Evolutionary conservation across 2,888 invertebrate species (phyloP), one percentile per base, ranked within the genome.

Genomic region (Platycnemis pennipes): DNA sequence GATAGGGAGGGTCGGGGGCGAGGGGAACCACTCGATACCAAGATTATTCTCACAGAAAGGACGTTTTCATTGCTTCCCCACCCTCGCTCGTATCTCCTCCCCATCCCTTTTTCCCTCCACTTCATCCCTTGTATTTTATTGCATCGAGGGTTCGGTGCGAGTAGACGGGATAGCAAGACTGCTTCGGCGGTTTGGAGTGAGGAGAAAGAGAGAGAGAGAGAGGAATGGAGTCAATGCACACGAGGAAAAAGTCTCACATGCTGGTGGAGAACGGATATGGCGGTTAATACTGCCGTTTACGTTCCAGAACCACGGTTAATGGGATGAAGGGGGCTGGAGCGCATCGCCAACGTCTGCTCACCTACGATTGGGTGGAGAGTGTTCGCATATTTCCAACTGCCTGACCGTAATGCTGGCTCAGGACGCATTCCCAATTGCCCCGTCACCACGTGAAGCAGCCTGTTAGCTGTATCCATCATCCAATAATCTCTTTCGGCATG

Each of bases 21-120:
- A 26, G 42, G 16, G 19, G 46, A 16, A n/a, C n/a, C 53, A 53
- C 37, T 89, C 22, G 22, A 56, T 53, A 89, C 56, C 37, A 26
- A 56, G 89, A 56, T 89, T 56, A 89, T 56, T 89, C 88, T 22
- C 44, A 7, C 86, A 44, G 22, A 13, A 31, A 31, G n/a, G 91
- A 91, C 63, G 45, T 69, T 91, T 91, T 91, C 91, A 69, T 69
- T 63, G 44, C 91, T 16, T 13, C 37, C 77, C 37, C 37, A 31
- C 4, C 77, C 31, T 77, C 2, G 77, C 77, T 16, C 0, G 26
- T 22, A 16, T 26, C 37, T 37, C 37, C 77, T 37, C 37, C 11
- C 26, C 26, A 4, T 77, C n/a, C n/a, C n/a, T 1, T 26, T 16
- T 16, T 8, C 26, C 63, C n/a, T 63, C 63, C 63, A 26, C n/a